A percentile compares a stretch with the other conserved stretches of the same genome.
These are phyloP conservation scores for Phylloscopus collybita DNA, from an alignment of 2,797 vertebrate genomes.

Conservation along the genomic window DNA sequence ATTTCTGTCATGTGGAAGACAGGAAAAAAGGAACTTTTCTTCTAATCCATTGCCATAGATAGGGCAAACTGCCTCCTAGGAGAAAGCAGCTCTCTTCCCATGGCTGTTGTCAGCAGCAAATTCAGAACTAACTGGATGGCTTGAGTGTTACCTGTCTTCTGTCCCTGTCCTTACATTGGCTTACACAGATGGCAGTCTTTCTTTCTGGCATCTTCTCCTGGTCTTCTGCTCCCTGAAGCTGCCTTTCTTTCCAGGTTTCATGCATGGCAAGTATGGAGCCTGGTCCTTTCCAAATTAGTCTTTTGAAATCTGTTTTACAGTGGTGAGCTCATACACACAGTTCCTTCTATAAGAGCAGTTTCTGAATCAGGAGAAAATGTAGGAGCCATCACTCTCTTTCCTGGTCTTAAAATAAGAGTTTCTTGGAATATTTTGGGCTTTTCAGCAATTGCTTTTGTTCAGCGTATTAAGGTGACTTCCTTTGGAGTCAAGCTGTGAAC, in stretches of 20 bases:
- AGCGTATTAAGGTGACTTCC: background rate
- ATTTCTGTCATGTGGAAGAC: background rate
- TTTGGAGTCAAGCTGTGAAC: background rate
- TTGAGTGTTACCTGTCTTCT: background rate
- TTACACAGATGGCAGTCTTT: background rate
- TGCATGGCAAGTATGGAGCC: background rate
- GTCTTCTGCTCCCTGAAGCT: background rate
- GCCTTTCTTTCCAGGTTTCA: background rate
- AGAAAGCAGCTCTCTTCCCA: background rate
- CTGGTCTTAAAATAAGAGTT: background rate
- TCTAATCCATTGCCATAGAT: background rate
- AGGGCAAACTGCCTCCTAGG: rapidly evolving
- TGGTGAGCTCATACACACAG: background rate
- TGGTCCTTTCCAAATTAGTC: background rate
- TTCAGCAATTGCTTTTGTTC: background rate
- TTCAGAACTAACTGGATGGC: background rate
- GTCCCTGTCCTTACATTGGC: background rate
- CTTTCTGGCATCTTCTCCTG: background rate
- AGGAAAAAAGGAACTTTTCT: background rate
- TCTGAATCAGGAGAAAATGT: background rate
- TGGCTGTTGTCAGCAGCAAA: background rate
- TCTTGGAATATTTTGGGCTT: background rate
- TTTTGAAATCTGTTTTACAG: background rate
- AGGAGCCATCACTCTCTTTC: background rate
- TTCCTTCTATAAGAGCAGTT: background rate